Base-by-base conservation (phyloP, 1,140 invertebrate genomes). In the Rhysida immarginata region DNA sequence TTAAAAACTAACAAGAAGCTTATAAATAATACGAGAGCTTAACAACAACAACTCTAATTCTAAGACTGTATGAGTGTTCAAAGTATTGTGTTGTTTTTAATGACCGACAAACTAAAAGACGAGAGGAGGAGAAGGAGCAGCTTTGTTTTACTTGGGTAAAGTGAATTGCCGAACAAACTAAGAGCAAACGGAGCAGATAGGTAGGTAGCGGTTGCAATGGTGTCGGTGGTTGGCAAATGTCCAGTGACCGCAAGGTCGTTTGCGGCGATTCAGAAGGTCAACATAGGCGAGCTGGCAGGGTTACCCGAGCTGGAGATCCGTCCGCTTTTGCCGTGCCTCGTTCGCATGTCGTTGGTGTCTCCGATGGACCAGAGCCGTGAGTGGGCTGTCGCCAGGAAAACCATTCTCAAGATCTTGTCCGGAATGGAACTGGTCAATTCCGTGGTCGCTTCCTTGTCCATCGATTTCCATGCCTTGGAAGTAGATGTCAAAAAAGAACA, bases 341-440 rank as follows among this genome's bases (percentile, higher is more conserved):
- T 77, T 14, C 79, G 92, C 51, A 95, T 95, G 87, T 88, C 88
- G 58, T 72, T 95, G 0, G 91, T 94, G 60, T 83, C 84, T 26
- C 85, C 89, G 3, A 69, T 92, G 23, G 91, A 95, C 70, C 82
- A 81, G 53, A 89, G 87, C 0, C 78, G 78, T 61, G 80, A 83
- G 42, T 95, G 90, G 69, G 80, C 82, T 2, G 81, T 85, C 62
- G 82, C 81, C 11, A 81, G 88, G 60, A 91, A 92, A 68, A 82
- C 86, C 61, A 87, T 96, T 46, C 69, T 96, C 0, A 85, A 86
- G 14, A 79, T 94, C 26, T 73, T 97, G 0, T 88, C 88, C 1
- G 87, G 87, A 2, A 87, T 94, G 59, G 91, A 96, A 70, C 78
- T 88, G 26, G 92, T 96, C 0, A 97, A 97, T 71, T 87, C 88